These are phyloP conservation scores for Melanchra persicariae DNA, from an alignment of 2,888 invertebrate species.

Conservation along the genomic window DNA sequence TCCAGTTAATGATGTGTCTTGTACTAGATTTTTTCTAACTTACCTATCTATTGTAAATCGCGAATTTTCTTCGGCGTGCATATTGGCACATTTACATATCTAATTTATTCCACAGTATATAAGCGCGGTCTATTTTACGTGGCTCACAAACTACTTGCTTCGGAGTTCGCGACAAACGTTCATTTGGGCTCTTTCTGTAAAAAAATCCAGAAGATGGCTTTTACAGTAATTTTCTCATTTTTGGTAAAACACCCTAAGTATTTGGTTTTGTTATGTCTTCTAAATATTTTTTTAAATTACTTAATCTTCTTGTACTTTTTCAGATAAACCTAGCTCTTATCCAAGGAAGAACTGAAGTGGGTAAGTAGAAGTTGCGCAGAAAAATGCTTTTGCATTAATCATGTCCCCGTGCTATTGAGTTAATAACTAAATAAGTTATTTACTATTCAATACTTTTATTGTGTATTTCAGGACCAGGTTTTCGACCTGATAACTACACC, in stretches of 20 bases:
- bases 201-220: constrained; percentile 42
- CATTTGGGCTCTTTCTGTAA: constrained; percentile 27
- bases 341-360: constrained; percentile 52
- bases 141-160: constrained; percentile 54
- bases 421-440: neutral
- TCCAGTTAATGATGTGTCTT: constrained; percentile 8
- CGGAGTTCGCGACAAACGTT: constrained; percentile 45
- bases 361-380: constrained; percentile 56
- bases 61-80: constrained; percentile 52
- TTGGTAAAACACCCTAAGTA: constrained; percentile 45
- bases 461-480: constrained; percentile 40
- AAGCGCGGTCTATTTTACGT: constrained; percentile 55
- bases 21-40: constrained; percentile 17
- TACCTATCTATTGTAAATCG: constrained; percentile 28
- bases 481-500: constrained; percentile 39
- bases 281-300: neutral
- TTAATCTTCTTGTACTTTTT: constrained; percentile 22
- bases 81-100: constrained; percentile 49
- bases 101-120: constrained; percentile 65
- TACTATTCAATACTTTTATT: neutral
- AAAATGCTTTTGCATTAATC: neutral
- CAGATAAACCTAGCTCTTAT: constrained; percentile 58
- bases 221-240: constrained; percentile 44
- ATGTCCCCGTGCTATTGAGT: neutral
- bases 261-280: neutral